Conservation (phyloP, 1,140 invertebrate genomes). For the Neodiprion pinetum region DNA sequence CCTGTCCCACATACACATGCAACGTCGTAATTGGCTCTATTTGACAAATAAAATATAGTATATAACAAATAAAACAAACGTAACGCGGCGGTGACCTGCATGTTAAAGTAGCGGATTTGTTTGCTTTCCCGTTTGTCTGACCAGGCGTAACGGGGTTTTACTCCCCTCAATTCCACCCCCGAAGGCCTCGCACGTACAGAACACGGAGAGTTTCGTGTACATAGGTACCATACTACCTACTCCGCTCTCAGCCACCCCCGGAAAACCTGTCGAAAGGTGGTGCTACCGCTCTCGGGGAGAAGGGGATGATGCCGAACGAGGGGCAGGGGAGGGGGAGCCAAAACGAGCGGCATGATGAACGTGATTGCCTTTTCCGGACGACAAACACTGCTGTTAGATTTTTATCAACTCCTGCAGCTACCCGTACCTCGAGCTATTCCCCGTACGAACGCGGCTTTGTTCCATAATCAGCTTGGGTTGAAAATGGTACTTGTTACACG, state of each 20-base stretch:
- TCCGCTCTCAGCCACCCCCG: background rate
- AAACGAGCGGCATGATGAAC: slow-evolving; percentile 52
- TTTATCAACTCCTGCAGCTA: slow-evolving; percentile 45
- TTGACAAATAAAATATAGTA: slow-evolving; percentile 56
- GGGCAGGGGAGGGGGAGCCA: slow-evolving; percentile 24
- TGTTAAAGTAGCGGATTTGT: slow-evolving; percentile 61
- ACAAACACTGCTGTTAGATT: slow-evolving; percentile 59
- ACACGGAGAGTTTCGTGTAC: background rate
- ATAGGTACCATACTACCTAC: background rate
- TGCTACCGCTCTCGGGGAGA: slow-evolving; percentile 20
- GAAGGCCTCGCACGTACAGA: slow-evolving; percentile 16
- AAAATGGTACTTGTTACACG: too few relatives aligned
- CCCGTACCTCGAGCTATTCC: background rate
- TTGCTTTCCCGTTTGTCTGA: slow-evolving; percentile 56
- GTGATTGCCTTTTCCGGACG: slow-evolving; percentile 59
- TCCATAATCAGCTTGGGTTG: too few relatives aligned
- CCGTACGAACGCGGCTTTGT: background rate
- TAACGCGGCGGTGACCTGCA: slow-evolving; percentile 57
- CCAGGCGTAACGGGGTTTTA: slow-evolving; percentile 31
- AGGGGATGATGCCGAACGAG: slow-evolving; percentile 31
- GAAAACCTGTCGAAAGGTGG: slow-evolving; percentile 24
- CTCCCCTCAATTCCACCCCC: slow-evolving; percentile 17
- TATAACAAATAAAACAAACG: slow-evolving; percentile 61
- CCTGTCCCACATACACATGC: background rate
- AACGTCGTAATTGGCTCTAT: slow-evolving; percentile 51